Base-by-base conservation (phyloP, 2,797 vertebrate species). In the Knipowitschia caucasica region DNA sequence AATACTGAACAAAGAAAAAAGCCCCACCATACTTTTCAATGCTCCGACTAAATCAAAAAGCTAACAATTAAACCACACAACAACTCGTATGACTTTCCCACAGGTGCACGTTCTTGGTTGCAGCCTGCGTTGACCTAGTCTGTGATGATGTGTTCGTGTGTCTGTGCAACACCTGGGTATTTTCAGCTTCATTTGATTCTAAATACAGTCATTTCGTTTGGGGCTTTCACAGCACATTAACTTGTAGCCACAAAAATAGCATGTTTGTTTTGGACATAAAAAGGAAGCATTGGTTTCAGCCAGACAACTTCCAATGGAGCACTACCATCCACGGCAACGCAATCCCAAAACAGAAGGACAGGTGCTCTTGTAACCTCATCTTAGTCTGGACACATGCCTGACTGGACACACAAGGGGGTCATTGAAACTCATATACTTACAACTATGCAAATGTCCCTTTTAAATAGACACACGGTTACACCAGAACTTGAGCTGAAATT, bases 221-320 rank as follows among this genome's bases (percentile, higher is more conserved):
- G 71, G 66, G 66, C 64, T 49, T 65, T 77, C 78, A 85, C 79
- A 71, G 62, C 49, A 74, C 80, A 85, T 86, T 81, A 79, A 69
- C 71, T 60, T 39, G 33, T 7, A 54, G 56, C 53, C 59, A 78
- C 53, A 23, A 76, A 75, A 76, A 81, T 56, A 33, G 42, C 0
- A 1, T 62, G 64, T 84, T 86, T 86, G 69, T 78, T 85, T 81
- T 85, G 79, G 75, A 82, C 75, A 77, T 76, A 76, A 82, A 83
- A 67, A 78, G 68, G 59, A 56, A 64, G 49, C 58, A 45, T 69
- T 38, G 59, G 60, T 53, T 64, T 67, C 30, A 38, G 35, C 17
- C 0, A 33, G 54, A 64, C 67, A 62, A 29, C 53, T n/a, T 58
- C 49, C 57, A 56, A 77, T 65, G 26, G 65, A 66, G 67, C 40